Conservation (phyloP, 2,113 vertebrate species). For the Hippocampus abdominalis region DNA sequence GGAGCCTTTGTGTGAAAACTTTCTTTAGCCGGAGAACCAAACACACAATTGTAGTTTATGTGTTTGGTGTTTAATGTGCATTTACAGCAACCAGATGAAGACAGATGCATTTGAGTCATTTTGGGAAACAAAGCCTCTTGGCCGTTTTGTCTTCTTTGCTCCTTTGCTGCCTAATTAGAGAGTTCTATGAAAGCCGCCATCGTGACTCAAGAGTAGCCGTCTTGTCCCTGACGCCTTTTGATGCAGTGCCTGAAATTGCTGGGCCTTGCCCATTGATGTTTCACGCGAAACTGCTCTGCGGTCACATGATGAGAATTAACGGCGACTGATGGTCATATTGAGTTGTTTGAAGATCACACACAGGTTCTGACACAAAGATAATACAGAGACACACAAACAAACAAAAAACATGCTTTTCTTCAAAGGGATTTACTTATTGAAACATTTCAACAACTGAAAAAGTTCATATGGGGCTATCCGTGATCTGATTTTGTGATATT, state of each 20-base stretch:
- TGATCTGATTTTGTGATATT: not conserved
- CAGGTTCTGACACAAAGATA: conserved; percentile 36
- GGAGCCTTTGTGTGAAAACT: conserved; percentile 63
- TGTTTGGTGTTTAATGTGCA: conserved; percentile 18
- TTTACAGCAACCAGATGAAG: conserved; percentile 49
- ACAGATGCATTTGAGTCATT: conserved; percentile 34
- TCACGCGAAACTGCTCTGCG: conserved; percentile 42
- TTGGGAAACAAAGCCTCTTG: conserved; percentile 46
- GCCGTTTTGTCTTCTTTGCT: conserved; percentile 27
- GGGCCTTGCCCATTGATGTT: conserved; percentile 49
- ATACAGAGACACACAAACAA: conserved; percentile 30
- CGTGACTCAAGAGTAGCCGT: conserved; percentile 54
- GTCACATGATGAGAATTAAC: conserved; percentile 62
- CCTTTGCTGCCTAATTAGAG: conserved; percentile 57
- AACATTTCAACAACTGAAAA: conserved; percentile 13
- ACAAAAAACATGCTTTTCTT: conserved; percentile 31
- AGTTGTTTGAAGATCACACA: conserved; percentile 58
- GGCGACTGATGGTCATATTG: conserved; percentile 42
- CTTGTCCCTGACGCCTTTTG: conserved; percentile 52
- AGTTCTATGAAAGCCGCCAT: conserved; percentile 52
- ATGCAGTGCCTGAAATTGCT: conserved; percentile 56
- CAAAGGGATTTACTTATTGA: conserved; percentile 12
- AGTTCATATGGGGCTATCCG: not conserved
- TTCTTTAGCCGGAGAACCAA: conserved; percentile 47
- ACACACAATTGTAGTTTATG: conserved; percentile 27